These are phyloP conservation scores for Spheniscus humboldti DNA, from an alignment of 2,797 vertebrate species.

Conservation along the genomic window DNA sequence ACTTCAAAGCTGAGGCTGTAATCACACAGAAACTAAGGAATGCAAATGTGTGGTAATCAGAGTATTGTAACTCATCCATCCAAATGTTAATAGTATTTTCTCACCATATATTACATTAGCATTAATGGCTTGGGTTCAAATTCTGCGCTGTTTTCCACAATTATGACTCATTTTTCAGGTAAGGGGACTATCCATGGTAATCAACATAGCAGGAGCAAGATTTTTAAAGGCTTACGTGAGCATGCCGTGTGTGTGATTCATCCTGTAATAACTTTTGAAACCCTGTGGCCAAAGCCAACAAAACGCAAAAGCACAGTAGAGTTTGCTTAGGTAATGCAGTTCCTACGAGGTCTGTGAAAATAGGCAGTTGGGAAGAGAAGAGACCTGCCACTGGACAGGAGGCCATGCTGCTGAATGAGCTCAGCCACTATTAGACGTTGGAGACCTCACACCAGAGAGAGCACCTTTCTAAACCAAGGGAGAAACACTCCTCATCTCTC, in stretches of 20 bases:
- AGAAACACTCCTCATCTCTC: not conserved
- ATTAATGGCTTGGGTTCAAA: slow-evolving; percentile 53
- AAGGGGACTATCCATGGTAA: slow-evolving; percentile 33
- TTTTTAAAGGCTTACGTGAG: slow-evolving; percentile 36
- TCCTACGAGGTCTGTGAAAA: not conserved
- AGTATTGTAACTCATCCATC: slow-evolving; percentile 49
- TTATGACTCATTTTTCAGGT: slow-evolving; percentile 55
- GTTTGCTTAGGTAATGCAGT: not conserved
- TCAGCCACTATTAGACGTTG: not conserved
- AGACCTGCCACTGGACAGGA: not conserved
- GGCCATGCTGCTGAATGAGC: not conserved
- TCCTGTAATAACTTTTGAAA: not conserved
- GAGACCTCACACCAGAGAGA: not conserved
- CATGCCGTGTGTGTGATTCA: not conserved
- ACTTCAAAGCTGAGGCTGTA: slow-evolving; percentile 25
- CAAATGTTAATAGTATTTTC: slow-evolving; percentile 58
- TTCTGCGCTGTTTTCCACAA: slow-evolving; percentile 47
- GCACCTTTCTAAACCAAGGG: not conserved
- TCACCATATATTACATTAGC: slow-evolving; percentile 48
- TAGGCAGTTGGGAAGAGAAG: not conserved
- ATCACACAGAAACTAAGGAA: slow-evolving; percentile 29
- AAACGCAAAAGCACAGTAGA: not conserved
- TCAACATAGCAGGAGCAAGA: slow-evolving; percentile 18
- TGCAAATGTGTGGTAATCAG: slow-evolving; percentile 49
- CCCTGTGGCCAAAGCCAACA: not conserved